Evolutionary conservation across 2,888 invertebrate genomes (phyloP).

Genomic region (Syrphus vitripennis): DNA sequence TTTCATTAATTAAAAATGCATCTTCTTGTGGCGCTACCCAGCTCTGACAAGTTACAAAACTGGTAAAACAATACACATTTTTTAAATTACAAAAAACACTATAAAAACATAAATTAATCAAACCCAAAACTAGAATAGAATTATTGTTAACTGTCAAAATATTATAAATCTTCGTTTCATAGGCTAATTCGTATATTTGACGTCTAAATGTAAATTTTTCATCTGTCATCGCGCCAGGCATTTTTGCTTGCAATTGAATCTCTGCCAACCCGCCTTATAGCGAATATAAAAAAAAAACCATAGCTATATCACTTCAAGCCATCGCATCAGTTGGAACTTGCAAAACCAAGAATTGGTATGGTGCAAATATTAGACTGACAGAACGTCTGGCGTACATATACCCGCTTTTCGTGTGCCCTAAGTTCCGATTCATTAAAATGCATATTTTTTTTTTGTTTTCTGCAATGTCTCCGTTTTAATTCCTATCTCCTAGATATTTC

Average conservation of each 20-base stretch:
- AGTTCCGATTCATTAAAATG: constrained; percentile 54
- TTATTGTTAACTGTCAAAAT: constrained; percentile 28
- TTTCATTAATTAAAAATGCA: no score
- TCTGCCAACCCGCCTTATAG: neutral
- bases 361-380: neutral
- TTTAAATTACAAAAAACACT: neutral
- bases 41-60: no score
- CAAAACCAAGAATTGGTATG: neutral
- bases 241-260: neutral
- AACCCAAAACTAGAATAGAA: neutral
- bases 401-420: neutral
- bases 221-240: constrained; percentile 28
- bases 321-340: neutral
- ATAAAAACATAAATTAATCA: neutral
- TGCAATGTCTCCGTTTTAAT: neutral
- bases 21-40: no score
- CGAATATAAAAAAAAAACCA: no score
- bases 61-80: no score
- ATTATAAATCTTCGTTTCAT: constrained; percentile 9
- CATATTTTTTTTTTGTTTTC: neutral
- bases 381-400: neutral
- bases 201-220: constrained; percentile 42
- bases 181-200: constrained; percentile 22
- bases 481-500: neutral
- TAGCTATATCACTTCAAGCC: neutral